Base-by-base conservation (phyloP, 2,113 vertebrate species). In the Melanotaenia duboulayi region DNA sequence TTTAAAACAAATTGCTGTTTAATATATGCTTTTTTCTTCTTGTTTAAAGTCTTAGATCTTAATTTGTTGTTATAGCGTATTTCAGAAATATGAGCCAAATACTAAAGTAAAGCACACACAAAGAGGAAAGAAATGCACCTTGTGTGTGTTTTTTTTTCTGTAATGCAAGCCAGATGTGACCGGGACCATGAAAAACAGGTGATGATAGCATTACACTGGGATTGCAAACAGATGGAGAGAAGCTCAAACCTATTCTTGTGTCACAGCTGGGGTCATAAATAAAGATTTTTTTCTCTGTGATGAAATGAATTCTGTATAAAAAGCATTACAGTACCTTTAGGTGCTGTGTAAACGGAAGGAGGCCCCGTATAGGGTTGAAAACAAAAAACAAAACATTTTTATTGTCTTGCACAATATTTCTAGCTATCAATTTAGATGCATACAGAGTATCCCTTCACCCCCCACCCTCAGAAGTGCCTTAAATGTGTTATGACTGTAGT, bases 151-250 rank as follows among this genome's bases (percentile, higher is more conserved):
- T 85, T 85, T 78, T 77, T 65, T 54, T 59, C n/a, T 76, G 84
- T 95, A 96, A 97, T 95, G 91, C 85, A 90, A 92, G 91, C 95
- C 95, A 97, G 96, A 96, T 97, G 97, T 94, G 92, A 85, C 81
- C 62, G 78, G 81, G 93, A 95, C 93, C 93, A 92, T 65, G 87
- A 93, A 96, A n/a, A 94, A 95, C 96, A 95, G 95, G 96, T 97
- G 97, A 96, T 96, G 96, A 97, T 96, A 97, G 94, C 94, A 94
- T 92, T 95, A 95, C 92, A 92, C 92, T 68, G 71, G 90, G 92
- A 97, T 90, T 91, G 93, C 91, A 94, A 95, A 95, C 94, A 94
- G 93, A 95, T 95, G 92, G 90, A 93, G 91, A 83, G 87, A 81
- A 89, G 87, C 86, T 88, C 88, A 85, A 93, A 92, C 84, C 81